Conservation (phyloP, 2,113 vertebrate species). For the Silurus asotus region DNA sequence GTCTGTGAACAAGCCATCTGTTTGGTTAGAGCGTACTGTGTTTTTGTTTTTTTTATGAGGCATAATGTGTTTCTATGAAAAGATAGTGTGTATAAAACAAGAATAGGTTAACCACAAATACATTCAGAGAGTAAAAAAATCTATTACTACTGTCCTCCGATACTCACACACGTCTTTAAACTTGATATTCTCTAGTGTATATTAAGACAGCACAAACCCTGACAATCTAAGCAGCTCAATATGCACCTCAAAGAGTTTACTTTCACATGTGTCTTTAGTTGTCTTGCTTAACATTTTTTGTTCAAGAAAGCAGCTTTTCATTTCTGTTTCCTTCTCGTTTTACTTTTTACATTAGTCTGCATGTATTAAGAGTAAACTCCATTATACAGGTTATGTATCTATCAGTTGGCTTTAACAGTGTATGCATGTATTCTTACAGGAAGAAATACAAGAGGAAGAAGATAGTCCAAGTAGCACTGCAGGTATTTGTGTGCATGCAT, state of each 20-base stretch:
- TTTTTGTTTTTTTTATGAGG: constrained; percentile 26
- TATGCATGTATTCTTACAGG: constrained; percentile 69
- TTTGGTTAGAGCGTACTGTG: constrained; percentile 72
- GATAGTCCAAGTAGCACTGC: constrained; percentile 49
- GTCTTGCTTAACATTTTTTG: constrained; percentile 30
- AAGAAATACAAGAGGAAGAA: constrained; percentile 58
- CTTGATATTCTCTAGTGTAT: constrained; percentile 43
- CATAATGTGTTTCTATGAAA: constrained; percentile 57
- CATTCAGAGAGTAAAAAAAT: constrained; percentile 45
- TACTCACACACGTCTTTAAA: constrained; percentile 29
- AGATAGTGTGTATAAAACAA: constrained; percentile 28
- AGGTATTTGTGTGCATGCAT: constrained; percentile 62
- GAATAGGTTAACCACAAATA: constrained; percentile 39
- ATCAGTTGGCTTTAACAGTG: constrained; percentile 54
- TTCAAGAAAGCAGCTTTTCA: neutral
- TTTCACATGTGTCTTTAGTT: constrained; percentile 5
- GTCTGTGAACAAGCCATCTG: constrained; percentile 76
- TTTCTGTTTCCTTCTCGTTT: constrained; percentile 22
- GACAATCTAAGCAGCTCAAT: neutral
- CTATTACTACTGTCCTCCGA: constrained; percentile 18
- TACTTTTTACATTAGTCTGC: constrained; percentile 52
- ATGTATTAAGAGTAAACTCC: constrained; percentile 60
- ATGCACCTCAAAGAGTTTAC: neutral
- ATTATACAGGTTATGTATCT: constrained; percentile 60
- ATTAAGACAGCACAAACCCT: constrained; percentile 37